Base-by-base conservation (phyloP, 1,140 invertebrate genomes). In the Aleiodes sp. region DNA sequence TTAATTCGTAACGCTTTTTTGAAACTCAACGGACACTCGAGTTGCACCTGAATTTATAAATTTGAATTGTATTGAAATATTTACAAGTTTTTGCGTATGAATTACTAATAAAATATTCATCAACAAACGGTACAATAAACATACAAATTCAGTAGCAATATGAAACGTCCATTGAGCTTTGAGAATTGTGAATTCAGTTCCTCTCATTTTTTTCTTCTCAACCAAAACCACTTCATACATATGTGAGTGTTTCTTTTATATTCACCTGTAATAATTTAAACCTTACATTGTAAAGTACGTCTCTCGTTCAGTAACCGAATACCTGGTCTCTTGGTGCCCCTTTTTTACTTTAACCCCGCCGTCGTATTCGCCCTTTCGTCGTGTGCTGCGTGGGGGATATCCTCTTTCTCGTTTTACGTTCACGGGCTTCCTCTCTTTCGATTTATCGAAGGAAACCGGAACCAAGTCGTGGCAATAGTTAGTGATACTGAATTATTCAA, bases 381-480 rank as follows among this genome's bases (percentile, higher is more conserved):
- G 68, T 72, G 70, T 16, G 35, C 59, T 57, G 24, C 37, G 29
- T 35, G 35, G 46, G 68, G 65, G 75, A 76, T 76, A 80, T 81
- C 79, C 80, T 78, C 77, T 81, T 82, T 81, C 80, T 78, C 76
- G 70, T 73, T 74, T 72, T 71, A 76, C 73, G 76, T 78, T 80
- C 75, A 76, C 75, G 76, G 82, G 82, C 82, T 84, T 82, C 82
- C 68, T 31, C 73, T 70, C 79, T 82, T 83, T 84, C 82, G 81
- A 84, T 82, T 82, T 82, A 84, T 82, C 79, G 81, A 82, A 63
- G 71, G 80, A 82, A 84, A 83, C 80, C 78, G 79, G 78, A 83
- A 82, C 78, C 80, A 62, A 43, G 63, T 14, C 37, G 41, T 57
- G 59, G 59, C 33, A 21, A 52, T 24, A 24, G 21, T 12, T 52